Evolutionary conservation across 2,888 invertebrate genomes (phyloP).

Genomic region (Prenolepis imparis): DNA sequence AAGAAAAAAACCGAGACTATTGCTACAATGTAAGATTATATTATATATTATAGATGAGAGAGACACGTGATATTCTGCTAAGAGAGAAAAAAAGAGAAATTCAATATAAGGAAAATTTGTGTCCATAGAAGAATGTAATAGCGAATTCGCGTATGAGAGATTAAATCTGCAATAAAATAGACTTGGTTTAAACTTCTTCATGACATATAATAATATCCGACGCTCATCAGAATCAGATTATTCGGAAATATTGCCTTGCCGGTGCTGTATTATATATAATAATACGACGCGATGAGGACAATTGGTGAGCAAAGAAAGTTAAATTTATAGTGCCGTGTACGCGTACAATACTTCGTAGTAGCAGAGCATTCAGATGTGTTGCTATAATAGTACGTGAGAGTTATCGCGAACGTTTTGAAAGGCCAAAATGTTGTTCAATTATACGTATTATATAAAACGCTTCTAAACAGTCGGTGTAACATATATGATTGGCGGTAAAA

Average conservation of each 20-base stretch:
- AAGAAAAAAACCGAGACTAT: not conserved
- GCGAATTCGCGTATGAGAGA: not conserved
- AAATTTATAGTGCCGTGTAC: conserved; percentile 62
- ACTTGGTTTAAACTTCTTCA: not conserved
- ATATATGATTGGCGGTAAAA: conserved; percentile 61
- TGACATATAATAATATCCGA: not conserved
- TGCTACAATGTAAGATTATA: not conserved
- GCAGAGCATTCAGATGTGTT: conserved; percentile 71
- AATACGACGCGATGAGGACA: conserved; percentile 15
- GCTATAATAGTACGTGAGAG: conserved; percentile 75
- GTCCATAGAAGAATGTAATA: not conserved
- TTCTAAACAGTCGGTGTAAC: conserved; percentile 65
- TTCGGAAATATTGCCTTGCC: conserved; percentile 33
- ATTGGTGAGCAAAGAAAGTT: conserved; percentile 29
- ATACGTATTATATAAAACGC: conserved; percentile 74
- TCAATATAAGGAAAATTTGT: not conserved
- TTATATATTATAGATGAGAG: not conserved
- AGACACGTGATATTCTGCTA: conserved; percentile 5
- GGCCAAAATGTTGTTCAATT: conserved; percentile 86
- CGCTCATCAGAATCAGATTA: conserved; percentile 31
- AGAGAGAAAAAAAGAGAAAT: not conserved
- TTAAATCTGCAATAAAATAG: conserved; percentile 2
- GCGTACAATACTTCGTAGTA: conserved; percentile 71
- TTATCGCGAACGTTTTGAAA: conserved; percentile 82
- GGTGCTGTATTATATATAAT: conserved; percentile 32